Percentiles rank a stretch among this genome's conserved stretches.
Evolutionary conservation across 2,888 invertebrate genomes (phyloP).

Genomic region (Coremacera marginata): DNA sequence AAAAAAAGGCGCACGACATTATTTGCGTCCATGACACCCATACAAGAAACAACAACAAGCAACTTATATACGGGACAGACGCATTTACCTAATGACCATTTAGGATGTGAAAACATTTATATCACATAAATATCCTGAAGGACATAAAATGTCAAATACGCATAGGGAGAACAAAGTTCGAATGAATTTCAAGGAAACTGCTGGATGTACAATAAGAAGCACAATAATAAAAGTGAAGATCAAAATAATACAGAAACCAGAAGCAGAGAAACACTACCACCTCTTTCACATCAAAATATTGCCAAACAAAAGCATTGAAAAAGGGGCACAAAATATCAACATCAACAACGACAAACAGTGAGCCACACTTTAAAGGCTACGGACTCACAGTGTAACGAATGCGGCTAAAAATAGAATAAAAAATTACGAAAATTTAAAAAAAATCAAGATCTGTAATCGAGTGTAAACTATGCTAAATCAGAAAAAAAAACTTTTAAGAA

Average conservation of each 20-base stretch:
- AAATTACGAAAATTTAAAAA: too few species aligned
- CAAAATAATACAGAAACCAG: neutral
- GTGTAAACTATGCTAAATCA: too few species aligned
- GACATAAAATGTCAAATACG: slow-evolving; percentile 2
- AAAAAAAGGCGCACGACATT: neutral
- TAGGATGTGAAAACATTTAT: neutral
- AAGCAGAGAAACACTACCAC: neutral
- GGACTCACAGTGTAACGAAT: too few species aligned
- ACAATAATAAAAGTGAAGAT: neutral
- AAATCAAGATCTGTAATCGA: too few species aligned
- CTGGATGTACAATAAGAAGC: neutral
- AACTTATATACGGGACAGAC: neutral
- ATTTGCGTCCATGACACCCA: neutral
- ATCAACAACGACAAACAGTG: neutral
- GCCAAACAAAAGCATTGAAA: slow-evolving; percentile 19
- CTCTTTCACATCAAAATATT: neutral
- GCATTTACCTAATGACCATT: slow-evolving; percentile 29
- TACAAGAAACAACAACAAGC: neutral
- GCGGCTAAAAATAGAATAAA: too few species aligned
- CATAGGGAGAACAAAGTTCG: neutral
- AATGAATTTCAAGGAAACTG: slow-evolving; percentile 28
- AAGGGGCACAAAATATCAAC: neutral
- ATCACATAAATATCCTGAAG: slow-evolving; percentile 14
- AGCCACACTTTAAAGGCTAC: slow-evolving; percentile 9
- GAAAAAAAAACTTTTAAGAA: too few species aligned